These are phyloP conservation scores for Sylvia atricapilla DNA, from an alignment of 2,113 vertebrate species.

Conservation along the genomic window DNA sequence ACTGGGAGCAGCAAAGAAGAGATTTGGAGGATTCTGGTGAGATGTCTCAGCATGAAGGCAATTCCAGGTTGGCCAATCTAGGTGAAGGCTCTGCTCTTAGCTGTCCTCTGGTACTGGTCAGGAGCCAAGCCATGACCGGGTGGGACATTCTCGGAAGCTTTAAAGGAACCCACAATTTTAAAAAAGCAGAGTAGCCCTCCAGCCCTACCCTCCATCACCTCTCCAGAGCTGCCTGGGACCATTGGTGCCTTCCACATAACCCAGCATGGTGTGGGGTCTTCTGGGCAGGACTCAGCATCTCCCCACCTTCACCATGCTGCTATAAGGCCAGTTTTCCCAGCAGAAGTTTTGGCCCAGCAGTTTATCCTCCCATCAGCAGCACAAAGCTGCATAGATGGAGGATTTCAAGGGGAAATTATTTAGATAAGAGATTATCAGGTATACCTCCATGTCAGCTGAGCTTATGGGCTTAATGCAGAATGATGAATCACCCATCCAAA, in stretches of 20 bases:
- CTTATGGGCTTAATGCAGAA: constrained; percentile 44
- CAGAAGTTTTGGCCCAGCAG: not conserved
- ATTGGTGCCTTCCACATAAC: not conserved
- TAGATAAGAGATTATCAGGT: constrained; percentile 57
- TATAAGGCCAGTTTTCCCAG: not conserved
- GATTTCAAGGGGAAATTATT: constrained; percentile 58
- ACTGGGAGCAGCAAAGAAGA: not conserved
- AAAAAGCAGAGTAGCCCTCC: not conserved
- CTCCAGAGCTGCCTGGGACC: not conserved
- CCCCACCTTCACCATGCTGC: fast-evolving
- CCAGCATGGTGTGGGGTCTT: not conserved
- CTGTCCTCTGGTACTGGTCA: not conserved
- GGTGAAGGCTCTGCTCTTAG: not conserved
- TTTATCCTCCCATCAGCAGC: not conserved
- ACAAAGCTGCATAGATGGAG: constrained; percentile 25
- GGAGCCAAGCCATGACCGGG: not conserved
- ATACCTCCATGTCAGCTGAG: constrained; percentile 14
- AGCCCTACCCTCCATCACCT: not conserved
- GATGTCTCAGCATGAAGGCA: not conserved
- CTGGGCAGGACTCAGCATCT: not conserved
- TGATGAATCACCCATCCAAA: constrained; percentile 51
- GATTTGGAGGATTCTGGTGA: not conserved
- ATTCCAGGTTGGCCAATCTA: not conserved
- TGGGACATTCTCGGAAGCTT: not conserved
- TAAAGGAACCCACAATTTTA: not conserved